Evolutionary conservation across 2,888 invertebrate species (phyloP).

Genomic region (Didymodactylos carnosus): DNA sequence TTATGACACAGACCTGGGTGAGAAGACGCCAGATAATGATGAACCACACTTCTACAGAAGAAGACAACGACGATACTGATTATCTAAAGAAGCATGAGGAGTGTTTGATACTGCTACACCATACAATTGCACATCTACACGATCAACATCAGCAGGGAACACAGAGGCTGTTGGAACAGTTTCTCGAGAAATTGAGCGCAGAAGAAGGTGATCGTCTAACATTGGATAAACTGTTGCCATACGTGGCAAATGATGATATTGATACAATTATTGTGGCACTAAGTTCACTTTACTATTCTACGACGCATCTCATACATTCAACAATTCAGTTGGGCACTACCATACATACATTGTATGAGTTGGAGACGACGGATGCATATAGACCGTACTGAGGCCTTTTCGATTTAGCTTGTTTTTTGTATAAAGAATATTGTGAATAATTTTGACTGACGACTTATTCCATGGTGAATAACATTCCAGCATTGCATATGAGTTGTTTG

Average conservation of each 20-base stretch:
- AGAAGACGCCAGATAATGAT: too few relatives aligned
- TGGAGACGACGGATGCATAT: background rate
- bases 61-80: too few relatives aligned
- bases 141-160: background rate
- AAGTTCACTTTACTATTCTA: background rate
- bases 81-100: background rate
- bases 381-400: background rate
- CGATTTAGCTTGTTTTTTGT: too few relatives aligned
- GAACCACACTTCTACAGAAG: too few relatives aligned
- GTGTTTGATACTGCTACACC: background rate
- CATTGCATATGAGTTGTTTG: too few relatives aligned
- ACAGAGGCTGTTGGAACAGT: background rate
- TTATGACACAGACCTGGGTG: background rate
- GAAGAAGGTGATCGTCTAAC: too few relatives aligned
- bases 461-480: too few relatives aligned
- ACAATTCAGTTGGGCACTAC: background rate
- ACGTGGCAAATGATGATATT: background rate
- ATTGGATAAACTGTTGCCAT: background rate
- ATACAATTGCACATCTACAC: background rate
- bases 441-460: too few relatives aligned
- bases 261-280: background rate
- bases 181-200: background rate
- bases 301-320: background rate
- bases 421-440: too few relatives aligned
- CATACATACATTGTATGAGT: background rate